Conservation (phyloP, 1,140 invertebrate genomes). For the Aphidius ervi region DNA sequence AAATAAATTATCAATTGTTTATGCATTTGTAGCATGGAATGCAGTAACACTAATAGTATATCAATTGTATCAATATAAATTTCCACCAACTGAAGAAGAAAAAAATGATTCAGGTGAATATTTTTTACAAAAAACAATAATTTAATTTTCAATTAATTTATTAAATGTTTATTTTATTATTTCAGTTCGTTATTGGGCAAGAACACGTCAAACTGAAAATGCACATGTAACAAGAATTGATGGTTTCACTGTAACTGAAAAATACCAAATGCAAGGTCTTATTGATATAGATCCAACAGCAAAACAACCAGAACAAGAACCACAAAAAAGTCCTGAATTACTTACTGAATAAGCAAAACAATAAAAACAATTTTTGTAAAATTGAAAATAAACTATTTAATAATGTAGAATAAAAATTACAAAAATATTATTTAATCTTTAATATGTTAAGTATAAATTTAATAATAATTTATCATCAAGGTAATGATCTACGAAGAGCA, state of each 20-base stretch:
- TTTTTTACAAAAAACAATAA: background rate
- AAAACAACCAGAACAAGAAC: background rate
- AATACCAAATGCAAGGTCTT: slow-evolving; percentile 18
- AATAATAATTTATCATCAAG: slow-evolving; percentile 36
- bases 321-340: background rate
- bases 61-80: fast-evolving
- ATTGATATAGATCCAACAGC: slow-evolving; percentile 6
- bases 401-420: background rate
- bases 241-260: slow-evolving; percentile 9
- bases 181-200: slow-evolving; percentile 24
- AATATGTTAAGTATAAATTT: slow-evolving; percentile 12
- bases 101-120: slow-evolving; percentile 8
- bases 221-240: slow-evolving; percentile 12
- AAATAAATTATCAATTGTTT: slow-evolving; percentile 12
- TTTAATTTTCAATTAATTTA: background rate
- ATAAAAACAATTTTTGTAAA: background rate
- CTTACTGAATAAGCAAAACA: background rate
- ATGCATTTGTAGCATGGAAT: slow-evolving; percentile 27
- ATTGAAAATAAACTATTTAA: background rate
- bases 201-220: slow-evolving; percentile 19
- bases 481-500: slow-evolving; percentile 44
- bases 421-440: slow-evolving; percentile 6
- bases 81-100: slow-evolving; percentile 3
- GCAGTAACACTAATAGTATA: slow-evolving; percentile 1
- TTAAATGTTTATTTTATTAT: background rate